A percentile compares a stretch with the other conserved stretches of the same genome.
phyloP scores from a whole-genome alignment of 1,140 invertebrate genomes.

The Samia ricini region DNA sequence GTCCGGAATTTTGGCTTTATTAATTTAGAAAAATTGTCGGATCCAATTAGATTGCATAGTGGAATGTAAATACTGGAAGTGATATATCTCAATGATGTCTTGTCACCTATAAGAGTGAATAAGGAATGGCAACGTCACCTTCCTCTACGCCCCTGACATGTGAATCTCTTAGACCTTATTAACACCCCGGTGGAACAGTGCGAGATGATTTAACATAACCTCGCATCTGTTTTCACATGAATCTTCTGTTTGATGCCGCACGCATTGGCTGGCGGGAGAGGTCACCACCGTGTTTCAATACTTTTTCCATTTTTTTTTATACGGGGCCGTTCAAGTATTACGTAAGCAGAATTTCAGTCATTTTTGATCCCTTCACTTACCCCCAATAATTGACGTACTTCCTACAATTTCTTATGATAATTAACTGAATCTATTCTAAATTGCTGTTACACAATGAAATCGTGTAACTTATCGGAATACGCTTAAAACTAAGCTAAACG shows the following conservation, averaged over 20 bases:
- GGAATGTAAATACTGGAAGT: conserved; percentile 64
- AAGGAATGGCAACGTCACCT: conserved; percentile 61
- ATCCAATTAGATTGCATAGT: not conserved
- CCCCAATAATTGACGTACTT: too few relatives aligned
- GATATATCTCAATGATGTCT: conserved; percentile 15
- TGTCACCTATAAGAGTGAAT: conserved; percentile 27
- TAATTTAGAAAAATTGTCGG: not conserved
- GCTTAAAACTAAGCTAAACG: too few relatives aligned
- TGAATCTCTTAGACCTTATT: conserved; percentile 65
- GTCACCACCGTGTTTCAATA: conserved; percentile 43
- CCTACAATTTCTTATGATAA: too few relatives aligned
- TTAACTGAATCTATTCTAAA: too few relatives aligned
- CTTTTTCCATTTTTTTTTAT: too few relatives aligned
- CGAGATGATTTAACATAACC: conserved; percentile 54
- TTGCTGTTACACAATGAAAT: too few relatives aligned
- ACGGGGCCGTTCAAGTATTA: too few relatives aligned
- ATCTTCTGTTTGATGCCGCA: conserved; percentile 73
- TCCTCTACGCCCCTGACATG: conserved; percentile 69
- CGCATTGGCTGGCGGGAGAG: conserved; percentile 38
- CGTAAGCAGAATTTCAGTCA: too few relatives aligned
- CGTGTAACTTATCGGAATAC: too few relatives aligned
- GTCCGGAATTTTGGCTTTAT: conserved; percentile 2
- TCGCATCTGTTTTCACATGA: conserved; percentile 52
- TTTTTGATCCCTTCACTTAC: too few relatives aligned
- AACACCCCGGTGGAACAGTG: conserved; percentile 69